These are phyloP conservation scores for Acronicta aceris DNA, from an alignment of 2,888 invertebrate genomes.

Conservation along the genomic window DNA sequence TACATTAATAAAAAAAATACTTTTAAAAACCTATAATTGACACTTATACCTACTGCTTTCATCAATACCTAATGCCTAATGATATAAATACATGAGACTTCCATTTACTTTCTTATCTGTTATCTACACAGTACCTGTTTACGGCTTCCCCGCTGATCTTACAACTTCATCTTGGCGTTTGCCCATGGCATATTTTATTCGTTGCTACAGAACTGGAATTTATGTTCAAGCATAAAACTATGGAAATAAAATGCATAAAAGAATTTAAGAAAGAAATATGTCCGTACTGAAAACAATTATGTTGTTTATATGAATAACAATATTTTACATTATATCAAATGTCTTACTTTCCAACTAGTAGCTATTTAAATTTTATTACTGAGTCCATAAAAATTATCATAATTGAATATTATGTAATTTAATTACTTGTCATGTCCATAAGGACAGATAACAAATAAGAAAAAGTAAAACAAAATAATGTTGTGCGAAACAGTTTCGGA, in stretches of 20 bases:
- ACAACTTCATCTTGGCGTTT: slow-evolving; percentile 60
- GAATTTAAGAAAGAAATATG: slow-evolving; percentile 30
- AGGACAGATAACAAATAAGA: too few species aligned
- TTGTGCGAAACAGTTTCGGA: too few species aligned
- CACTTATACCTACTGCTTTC: too few species aligned
- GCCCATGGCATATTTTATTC: slow-evolving; percentile 51
- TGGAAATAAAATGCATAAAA: slow-evolving; percentile 39
- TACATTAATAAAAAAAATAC: too few species aligned
- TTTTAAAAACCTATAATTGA: too few species aligned
- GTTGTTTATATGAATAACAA: not conserved
- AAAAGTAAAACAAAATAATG: too few species aligned
- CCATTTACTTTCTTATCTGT: slow-evolving; percentile 16
- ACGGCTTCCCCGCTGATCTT: slow-evolving; percentile 60
- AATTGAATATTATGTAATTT: too few species aligned
- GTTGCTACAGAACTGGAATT: slow-evolving; percentile 54
- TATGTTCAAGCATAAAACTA: slow-evolving; percentile 56
- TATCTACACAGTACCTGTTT: slow-evolving; percentile 39
- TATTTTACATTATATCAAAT: not conserved
- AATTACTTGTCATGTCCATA: too few species aligned
- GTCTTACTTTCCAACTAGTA: too few species aligned
- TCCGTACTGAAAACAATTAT: slow-evolving; percentile 4
- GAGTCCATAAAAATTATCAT: too few species aligned
- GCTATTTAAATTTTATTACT: too few species aligned
- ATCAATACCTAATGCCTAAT: too few species aligned
- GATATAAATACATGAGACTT: not conserved